phyloP scores from a whole-genome alignment of 1,140 invertebrate genomes.

The Ditylenchus dipsaci region DNA sequence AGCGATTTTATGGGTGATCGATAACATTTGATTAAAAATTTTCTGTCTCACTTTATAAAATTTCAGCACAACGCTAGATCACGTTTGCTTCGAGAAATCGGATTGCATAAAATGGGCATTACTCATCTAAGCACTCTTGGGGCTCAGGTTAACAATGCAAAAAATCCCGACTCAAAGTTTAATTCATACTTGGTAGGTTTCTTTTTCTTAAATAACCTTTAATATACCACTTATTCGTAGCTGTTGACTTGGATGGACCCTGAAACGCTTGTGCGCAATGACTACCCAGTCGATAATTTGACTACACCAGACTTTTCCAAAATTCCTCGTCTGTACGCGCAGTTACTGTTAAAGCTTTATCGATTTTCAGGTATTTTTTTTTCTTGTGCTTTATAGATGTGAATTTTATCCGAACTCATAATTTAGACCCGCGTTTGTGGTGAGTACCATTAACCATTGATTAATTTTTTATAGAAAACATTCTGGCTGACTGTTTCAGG shows the following conservation, averaged over 20 bases:
- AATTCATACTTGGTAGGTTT: constrained; percentile 35
- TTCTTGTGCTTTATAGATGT: neutral
- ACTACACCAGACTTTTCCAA: constrained; percentile 42
- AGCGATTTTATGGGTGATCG: constrained; percentile 26
- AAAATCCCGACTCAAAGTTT: constrained; percentile 21
- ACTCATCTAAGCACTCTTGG: constrained; percentile 37
- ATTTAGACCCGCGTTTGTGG: constrained; percentile 41
- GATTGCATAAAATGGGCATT: constrained; percentile 53
- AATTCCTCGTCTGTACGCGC: constrained; percentile 43
- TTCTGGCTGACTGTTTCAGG: no score
- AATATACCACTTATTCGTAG: no score
- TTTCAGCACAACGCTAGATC: constrained; percentile 47
- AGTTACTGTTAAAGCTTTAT: constrained; percentile 45
- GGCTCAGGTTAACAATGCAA: neutral
- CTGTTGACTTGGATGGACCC: constrained; percentile 35
- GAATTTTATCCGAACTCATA: constrained; percentile 5
- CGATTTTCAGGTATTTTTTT: constrained; percentile 31
- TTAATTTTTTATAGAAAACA: no score
- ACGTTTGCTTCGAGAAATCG: constrained; percentile 43
- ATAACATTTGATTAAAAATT: no score
- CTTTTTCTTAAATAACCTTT: constrained; percentile 21
- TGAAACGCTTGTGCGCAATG: constrained; percentile 37
- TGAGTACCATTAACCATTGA: neutral
- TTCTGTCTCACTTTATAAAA: no score
- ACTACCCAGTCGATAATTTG: constrained; percentile 40